phyloP scores from a whole-genome alignment of 2,888 invertebrate genomes.

The Leucoptera coffeella region DNA sequence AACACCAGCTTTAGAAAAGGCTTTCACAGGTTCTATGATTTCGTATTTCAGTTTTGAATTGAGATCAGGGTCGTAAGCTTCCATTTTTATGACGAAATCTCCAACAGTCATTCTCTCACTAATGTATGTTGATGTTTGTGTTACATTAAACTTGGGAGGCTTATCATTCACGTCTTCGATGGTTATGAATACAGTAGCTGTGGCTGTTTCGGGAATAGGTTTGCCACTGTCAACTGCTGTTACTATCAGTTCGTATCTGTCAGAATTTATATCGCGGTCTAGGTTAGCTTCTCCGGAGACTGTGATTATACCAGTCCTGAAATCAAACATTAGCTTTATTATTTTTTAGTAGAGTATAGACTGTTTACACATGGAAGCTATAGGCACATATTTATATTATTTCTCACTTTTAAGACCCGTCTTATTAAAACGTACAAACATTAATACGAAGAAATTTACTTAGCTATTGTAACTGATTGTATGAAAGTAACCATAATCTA shows the following conservation, averaged over 20 bases:
- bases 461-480: no score
- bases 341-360: no score
- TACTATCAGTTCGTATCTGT: constrained; percentile 64
- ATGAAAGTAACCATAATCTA: no score
- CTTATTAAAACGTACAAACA: no score
- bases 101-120: constrained; percentile 62
- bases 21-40: constrained; percentile 61
- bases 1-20: constrained; percentile 70
- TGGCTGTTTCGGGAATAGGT: constrained; percentile 72
- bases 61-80: constrained; percentile 66
- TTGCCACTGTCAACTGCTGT: constrained; percentile 70
- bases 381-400: no score
- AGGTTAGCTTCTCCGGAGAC: constrained; percentile 67
- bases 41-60: constrained; percentile 63
- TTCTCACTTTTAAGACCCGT: no score
- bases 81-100: constrained; percentile 56
- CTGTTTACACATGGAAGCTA: no score
- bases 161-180: constrained; percentile 78
- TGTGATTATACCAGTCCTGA: constrained; percentile 61
- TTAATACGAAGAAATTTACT: no score
- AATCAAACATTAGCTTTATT: no score
- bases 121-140: constrained; percentile 61
- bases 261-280: constrained; percentile 62
- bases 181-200: constrained; percentile 65
- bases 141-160: constrained; percentile 66